Base-by-base conservation (phyloP, 2,888 invertebrate species). In the Eulithis testata region DNA sequence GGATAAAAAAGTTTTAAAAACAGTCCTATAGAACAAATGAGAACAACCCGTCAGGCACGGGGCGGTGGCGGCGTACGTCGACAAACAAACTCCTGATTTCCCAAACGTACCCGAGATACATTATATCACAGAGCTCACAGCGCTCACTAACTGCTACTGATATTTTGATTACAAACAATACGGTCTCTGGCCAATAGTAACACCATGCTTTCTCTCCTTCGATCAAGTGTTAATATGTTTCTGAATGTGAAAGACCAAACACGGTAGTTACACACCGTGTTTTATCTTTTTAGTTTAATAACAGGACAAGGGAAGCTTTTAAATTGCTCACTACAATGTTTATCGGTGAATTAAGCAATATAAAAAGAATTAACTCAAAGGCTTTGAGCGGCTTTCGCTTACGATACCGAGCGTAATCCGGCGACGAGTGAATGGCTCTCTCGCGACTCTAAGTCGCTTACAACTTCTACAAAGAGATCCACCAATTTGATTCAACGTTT, bases 321-420 rank as follows among this genome's bases (percentile, higher is more conserved):
- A 31, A 44, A 56, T 50, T 50, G 61, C 36, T 61, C 27, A 55
- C 45, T 53, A n/a, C 60, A 49, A 44, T 40, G 49, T 63, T 63
- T 63, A 45, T 44, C 52, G 47, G 54, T 60, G 59, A 44, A 55
- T 64, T 44, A 57, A 9, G 44, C 40, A 44, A 2, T 50, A 36
- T 43, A 37, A 59, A 37, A 59, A 44, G 49, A 59, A 54, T 66
- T 58, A 54, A 58, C 54, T 54, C 50, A 57, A 43, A 43, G 53
- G 49, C 43, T 55, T 14, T 45, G 36, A 52, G 45, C 54, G 47
- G 50, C 36, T 52, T 47, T 52, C 37, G 61, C 54, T 55, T 54
- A 54, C 57, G 44, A 56, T 31, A n/a, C 6, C n/a, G 12, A 14
- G 11, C 36, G 57, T 52, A 63, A 63, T 57, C 51, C 63, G 14